These are phyloP conservation scores for Microtus richardsoni DNA, from an alignment of 2,113 vertebrate genomes.

Conservation along the genomic window DNA sequence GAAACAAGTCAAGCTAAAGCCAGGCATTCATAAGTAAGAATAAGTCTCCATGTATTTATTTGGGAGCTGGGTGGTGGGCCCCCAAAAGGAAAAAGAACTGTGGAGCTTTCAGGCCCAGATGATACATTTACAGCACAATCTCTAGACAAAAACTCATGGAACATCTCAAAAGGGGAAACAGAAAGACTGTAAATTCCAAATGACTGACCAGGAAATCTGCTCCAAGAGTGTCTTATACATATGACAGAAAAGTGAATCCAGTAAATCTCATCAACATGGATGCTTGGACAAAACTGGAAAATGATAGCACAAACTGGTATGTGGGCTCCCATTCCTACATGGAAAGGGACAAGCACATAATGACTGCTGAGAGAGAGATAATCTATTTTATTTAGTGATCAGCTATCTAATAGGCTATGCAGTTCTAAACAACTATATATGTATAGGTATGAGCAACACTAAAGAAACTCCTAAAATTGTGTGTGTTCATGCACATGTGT, in stretches of 20 bases:
- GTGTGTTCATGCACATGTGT: not conserved
- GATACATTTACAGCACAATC: not conserved
- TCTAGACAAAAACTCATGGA: not conserved
- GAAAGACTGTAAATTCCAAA: not conserved
- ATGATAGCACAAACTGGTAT: not conserved
- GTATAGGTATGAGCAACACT: not conserved
- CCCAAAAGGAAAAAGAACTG: not conserved
- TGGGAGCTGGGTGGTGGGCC: not conserved
- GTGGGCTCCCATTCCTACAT: not conserved
- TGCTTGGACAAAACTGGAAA: not conserved
- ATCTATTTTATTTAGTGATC: not conserved
- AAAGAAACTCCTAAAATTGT: not conserved
- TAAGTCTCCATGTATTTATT: not conserved
- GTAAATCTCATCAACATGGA: not conserved
- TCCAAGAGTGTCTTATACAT: not conserved
- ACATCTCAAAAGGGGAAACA: not conserved
- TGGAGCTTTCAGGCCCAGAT: not conserved
- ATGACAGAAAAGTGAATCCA: not conserved
- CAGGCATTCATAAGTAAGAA: not conserved
- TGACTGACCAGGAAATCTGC: not conserved
- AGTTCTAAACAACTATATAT: not conserved
- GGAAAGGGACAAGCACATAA: not conserved
- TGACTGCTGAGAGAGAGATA: not conserved
- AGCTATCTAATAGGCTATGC: not conserved
- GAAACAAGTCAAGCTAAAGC: not conserved